A percentile compares a stretch with the other conserved stretches of the same genome.
phyloP scores from a whole-genome alignment of 2,113 vertebrate species.

The Tenebrosternarchus preto region DNA sequence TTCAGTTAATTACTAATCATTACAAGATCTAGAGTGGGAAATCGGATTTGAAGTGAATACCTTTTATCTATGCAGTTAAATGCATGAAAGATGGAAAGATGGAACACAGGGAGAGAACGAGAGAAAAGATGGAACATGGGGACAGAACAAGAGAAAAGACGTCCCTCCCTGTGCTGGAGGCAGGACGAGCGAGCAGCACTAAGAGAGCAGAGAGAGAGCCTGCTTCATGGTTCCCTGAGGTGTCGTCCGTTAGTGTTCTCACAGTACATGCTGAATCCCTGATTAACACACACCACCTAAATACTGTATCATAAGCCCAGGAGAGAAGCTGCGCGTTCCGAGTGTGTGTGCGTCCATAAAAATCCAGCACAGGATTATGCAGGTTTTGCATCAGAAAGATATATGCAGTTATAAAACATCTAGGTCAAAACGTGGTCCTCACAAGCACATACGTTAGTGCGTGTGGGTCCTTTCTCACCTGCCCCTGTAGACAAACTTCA shows the following conservation, averaged over 20 bases:
- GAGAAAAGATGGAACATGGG: neutral
- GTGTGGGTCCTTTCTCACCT: conserved; percentile 75
- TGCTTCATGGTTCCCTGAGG: neutral
- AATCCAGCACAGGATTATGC: neutral
- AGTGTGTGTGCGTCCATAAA: neutral
- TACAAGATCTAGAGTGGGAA: too few species aligned
- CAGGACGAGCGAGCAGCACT: neutral
- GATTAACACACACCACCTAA: neutral
- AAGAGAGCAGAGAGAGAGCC: neutral
- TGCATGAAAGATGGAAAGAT: too few species aligned
- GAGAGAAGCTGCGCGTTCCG: too few species aligned
- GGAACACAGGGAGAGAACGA: neutral
- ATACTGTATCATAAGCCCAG: neutral
- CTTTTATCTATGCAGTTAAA: too few species aligned
- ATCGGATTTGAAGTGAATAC: too few species aligned
- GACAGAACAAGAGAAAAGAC: neutral
- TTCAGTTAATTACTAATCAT: too few species aligned
- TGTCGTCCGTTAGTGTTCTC: neutral
- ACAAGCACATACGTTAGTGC: neutral
- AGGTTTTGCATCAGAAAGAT: too few species aligned
- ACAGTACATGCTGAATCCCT: neutral
- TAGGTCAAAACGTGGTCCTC: too few species aligned
- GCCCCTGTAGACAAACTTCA: conserved; percentile 99
- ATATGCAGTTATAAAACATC: too few species aligned
- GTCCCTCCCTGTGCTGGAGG: neutral